A percentile compares a stretch with the other conserved stretches of the same genome.
Conservation (phyloP, 2,888 invertebrate species). For the Phlogophora meticulosa region DNA sequence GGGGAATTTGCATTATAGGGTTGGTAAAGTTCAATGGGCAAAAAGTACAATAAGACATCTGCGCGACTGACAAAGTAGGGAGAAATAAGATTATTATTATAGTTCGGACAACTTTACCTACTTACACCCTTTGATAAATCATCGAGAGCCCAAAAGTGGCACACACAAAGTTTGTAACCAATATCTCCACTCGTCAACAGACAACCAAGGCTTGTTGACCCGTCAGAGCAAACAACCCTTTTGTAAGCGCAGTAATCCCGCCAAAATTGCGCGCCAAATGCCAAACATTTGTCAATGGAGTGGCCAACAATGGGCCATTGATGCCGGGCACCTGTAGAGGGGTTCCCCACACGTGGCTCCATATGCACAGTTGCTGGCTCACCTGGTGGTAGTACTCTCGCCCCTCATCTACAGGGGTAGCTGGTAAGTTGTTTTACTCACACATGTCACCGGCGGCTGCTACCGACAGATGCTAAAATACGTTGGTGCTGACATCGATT, state of each 20-base stretch:
- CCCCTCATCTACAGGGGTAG: constrained; percentile 83
- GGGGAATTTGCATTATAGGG: constrained; percentile 51
- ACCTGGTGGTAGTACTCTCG: constrained; percentile 88
- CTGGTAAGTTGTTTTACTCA: constrained; percentile 77
- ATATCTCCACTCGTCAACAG: constrained; percentile 56
- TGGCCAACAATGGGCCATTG: constrained; percentile 85
- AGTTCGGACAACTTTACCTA: not conserved
- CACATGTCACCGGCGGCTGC: constrained; percentile 89
- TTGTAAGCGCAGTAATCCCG: constrained; percentile 74
- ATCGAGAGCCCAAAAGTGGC: constrained; percentile 37
- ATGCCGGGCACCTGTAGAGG: constrained; percentile 87
- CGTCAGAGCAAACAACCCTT: constrained; percentile 80
- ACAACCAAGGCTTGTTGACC: constrained; percentile 65
- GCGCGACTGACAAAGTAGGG: constrained; percentile 10
- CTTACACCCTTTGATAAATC: constrained; percentile 13
- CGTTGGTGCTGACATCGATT: constrained; percentile 86
- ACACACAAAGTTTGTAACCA: constrained; percentile 43
- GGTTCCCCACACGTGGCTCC: constrained; percentile 88
- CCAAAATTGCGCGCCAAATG: constrained; percentile 87
- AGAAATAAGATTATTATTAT: not conserved
- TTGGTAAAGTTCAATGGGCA: constrained; percentile 6
- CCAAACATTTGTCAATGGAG: constrained; percentile 86
- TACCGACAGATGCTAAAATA: constrained; percentile 90
- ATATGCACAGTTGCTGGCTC: constrained; percentile 81
- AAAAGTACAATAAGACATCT: constrained; percentile 23